These are phyloP conservation scores for Megalurothrips usitatus DNA, from an alignment of 2,888 invertebrate genomes.

Conservation along the genomic window DNA sequence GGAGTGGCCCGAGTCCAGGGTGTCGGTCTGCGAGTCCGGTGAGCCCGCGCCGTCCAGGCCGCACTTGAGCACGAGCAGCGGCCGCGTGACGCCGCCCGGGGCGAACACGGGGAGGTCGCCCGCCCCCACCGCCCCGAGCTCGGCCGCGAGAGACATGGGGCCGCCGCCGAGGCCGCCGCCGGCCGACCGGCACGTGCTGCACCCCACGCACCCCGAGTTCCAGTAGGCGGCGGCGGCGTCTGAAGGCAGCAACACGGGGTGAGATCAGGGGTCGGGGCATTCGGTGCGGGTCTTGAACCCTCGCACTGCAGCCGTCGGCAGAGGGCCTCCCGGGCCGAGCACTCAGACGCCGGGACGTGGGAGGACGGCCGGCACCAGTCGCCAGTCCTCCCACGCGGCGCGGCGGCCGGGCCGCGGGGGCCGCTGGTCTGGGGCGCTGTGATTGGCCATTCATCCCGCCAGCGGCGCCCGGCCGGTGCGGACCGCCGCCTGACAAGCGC, in stretches of 20 bases:
- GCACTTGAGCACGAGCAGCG: conserved; percentile 67
- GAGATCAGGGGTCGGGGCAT: too few species aligned
- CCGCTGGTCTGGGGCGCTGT: too few species aligned
- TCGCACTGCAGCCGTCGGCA: too few species aligned
- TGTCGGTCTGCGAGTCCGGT: conserved; percentile 72
- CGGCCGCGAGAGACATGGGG: conserved; percentile 7
- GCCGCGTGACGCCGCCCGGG: conserved; percentile 41
- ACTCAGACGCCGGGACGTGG: too few species aligned
- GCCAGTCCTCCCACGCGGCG: too few species aligned
- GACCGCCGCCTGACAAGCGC: too few species aligned
- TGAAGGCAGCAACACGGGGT: not conserved
- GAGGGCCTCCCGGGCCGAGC: too few species aligned
- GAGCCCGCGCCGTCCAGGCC: conserved; percentile 75
- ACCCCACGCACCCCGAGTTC: conserved; percentile 15
- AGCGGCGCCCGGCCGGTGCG: too few species aligned
- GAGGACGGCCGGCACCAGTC: too few species aligned
- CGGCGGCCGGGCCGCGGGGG: too few species aligned
- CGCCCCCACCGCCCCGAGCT: conserved; percentile 17
- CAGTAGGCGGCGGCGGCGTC: not conserved
- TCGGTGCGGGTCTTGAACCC: too few species aligned
- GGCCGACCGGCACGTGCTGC: not conserved
- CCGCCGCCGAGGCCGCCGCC: conserved; percentile 2
- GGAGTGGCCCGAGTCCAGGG: conserved; percentile 86
- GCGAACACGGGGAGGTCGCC: conserved; percentile 17
- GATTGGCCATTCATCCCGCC: too few species aligned